A percentile compares a stretch with the other conserved stretches of the same genome.
These are phyloP conservation scores for Thamnophis elegans DNA, from an alignment of 2,797 vertebrate genomes.

Conservation along the genomic window DNA sequence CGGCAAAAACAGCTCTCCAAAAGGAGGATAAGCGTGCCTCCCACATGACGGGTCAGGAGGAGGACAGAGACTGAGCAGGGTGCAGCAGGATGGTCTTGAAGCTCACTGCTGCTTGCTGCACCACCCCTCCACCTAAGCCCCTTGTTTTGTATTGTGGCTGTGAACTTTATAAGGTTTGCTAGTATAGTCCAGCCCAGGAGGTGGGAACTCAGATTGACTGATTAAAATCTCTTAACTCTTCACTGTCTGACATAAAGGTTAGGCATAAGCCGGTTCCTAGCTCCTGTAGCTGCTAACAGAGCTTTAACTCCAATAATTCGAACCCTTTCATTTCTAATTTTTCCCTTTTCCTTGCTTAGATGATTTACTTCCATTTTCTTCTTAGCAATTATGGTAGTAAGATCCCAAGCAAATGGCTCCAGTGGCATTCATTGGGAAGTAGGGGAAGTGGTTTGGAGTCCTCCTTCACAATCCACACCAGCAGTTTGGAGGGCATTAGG, in stretches of 20 bases:
- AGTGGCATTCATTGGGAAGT: not conserved
- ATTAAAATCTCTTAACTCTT: conserved; percentile 65
- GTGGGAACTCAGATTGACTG: conserved; percentile 34
- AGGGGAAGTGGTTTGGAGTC: not conserved
- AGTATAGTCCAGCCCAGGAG: conserved; percentile 62
- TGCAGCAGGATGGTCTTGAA: conserved; percentile 38
- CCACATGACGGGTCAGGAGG: conserved; percentile 81
- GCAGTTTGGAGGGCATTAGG: no score
- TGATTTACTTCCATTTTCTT: not conserved
- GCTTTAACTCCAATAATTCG: not conserved
- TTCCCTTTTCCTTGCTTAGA: not conserved
- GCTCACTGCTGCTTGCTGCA: conserved; percentile 36
- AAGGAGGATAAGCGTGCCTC: conserved; percentile 93
- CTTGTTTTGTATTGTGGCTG: conserved; percentile 21
- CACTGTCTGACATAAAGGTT: conserved; percentile 31
- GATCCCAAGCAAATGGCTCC: not conserved
- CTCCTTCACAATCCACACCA: not conserved
- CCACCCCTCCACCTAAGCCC: conserved; percentile 14
- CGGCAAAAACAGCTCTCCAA: conserved; percentile 93
- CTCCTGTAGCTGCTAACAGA: not conserved
- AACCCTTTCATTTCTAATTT: not conserved
- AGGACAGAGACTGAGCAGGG: conserved; percentile 19
- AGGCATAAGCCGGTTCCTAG: not conserved
- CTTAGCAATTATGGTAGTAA: not conserved
- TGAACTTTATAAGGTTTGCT: conserved; percentile 62